These are phyloP conservation scores for Mythimna lalbum DNA, from an alignment of 2,888 invertebrate species.

Conservation along the genomic window DNA sequence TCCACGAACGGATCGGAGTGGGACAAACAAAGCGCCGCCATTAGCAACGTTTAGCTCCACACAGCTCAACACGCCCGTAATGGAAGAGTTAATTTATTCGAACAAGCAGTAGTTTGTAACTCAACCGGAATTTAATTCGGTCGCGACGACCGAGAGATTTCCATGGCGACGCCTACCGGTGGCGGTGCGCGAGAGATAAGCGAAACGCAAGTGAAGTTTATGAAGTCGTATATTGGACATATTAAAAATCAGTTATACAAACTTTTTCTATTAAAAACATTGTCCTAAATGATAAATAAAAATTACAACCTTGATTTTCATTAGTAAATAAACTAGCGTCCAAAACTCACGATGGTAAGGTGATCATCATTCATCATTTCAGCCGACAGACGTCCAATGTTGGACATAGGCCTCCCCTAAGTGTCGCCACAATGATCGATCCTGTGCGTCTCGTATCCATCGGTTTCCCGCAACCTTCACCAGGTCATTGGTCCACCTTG, in stretches of 20 bases:
- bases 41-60: conserved; percentile 47
- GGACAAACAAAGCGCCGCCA: conserved; percentile 34
- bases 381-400: too few species aligned
- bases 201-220: background rate
- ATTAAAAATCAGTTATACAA: background rate
- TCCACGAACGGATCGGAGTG: background rate
- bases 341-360: background rate
- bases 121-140: conserved; percentile 57
- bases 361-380: too few species aligned
- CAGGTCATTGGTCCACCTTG: too few species aligned
- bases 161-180: conserved; percentile 20
- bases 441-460: too few species aligned
- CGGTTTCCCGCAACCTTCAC: too few species aligned
- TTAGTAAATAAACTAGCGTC: background rate
- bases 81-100: conserved; percentile 57
- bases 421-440: too few species aligned
- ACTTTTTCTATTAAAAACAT: background rate
- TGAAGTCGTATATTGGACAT: background rate
- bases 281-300: too few species aligned
- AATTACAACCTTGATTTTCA: too few species aligned
- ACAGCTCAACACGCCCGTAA: conserved; percentile 45
- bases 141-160: conserved; percentile 50
- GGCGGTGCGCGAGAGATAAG: conserved; percentile 11
- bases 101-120: conserved; percentile 61
- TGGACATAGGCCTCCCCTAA: too few species aligned